Percentiles rank a stretch among this genome's conserved stretches.
Evolutionary conservation across 1,140 invertebrate genomes (phyloP).

Genomic region (Scaptomyza graminum): DNA sequence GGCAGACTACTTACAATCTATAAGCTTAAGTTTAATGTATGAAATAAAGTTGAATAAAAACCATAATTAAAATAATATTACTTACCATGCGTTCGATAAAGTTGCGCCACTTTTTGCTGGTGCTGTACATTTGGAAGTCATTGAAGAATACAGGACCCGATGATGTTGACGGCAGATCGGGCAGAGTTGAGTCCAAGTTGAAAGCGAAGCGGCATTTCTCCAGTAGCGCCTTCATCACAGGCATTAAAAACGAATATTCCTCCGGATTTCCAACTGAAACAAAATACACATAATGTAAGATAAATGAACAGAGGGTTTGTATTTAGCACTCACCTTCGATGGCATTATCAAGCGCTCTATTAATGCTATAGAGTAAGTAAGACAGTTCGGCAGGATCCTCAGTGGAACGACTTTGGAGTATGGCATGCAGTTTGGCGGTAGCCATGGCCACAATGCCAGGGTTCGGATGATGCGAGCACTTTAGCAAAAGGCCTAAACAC

Average conservation of each 20-base stretch:
- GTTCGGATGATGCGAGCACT: slow-evolving; percentile 85
- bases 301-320: neutral
- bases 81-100: slow-evolving; percentile 87
- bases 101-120: slow-evolving; percentile 86
- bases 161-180: slow-evolving; percentile 85
- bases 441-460: slow-evolving; percentile 86
- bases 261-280: slow-evolving; percentile 85
- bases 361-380: slow-evolving; percentile 85
- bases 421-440: slow-evolving; percentile 86
- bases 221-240: slow-evolving; percentile 87
- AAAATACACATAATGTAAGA: neutral
- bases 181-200: slow-evolving; percentile 85
- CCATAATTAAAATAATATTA: neutral
- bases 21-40: neutral
- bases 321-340: slow-evolving; percentile 75
- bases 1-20: slow-evolving; percentile 31
- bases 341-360: slow-evolving; percentile 83
- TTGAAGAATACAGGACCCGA: slow-evolving; percentile 87
- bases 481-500: slow-evolving; percentile 85
- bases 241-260: slow-evolving; percentile 87
- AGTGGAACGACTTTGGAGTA: slow-evolving; percentile 86
- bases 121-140: slow-evolving; percentile 86
- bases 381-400: slow-evolving; percentile 85
- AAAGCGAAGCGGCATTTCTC: slow-evolving; percentile 85
- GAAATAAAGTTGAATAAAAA: too few species aligned